Percentiles rank a stretch among this genome's conserved stretches.
Conservation (phyloP, 1,140 invertebrate species). For the Centruroides sculpturatus region DNA sequence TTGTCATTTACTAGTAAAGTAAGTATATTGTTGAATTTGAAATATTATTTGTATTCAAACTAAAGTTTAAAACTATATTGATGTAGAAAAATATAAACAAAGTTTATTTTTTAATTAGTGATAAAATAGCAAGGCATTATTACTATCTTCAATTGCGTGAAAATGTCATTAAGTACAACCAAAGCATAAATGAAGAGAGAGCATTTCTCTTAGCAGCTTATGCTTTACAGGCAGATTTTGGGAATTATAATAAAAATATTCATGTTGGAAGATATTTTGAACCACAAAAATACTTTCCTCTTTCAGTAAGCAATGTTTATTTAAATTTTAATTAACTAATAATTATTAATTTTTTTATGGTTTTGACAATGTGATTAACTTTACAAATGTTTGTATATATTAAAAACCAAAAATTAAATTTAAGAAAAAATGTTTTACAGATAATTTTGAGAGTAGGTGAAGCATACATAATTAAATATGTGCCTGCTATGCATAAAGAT, state of each 20-base stretch:
- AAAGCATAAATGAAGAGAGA: conserved; percentile 42
- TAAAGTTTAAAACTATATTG: background rate
- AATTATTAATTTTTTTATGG: background rate
- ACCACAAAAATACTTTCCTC: conserved; percentile 57
- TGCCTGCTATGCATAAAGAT: conserved; percentile 48
- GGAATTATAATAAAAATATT: conserved; percentile 41
- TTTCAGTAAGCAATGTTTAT: conserved; percentile 34
- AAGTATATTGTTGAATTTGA: conserved; percentile 20
- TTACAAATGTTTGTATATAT: background rate
- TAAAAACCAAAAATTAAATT: no score
- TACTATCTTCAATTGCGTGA: conserved; percentile 87
- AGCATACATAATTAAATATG: conserved; percentile 40
- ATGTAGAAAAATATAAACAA: background rate
- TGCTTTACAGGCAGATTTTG: conserved; percentile 79
- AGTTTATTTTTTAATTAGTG: conserved; percentile 36
- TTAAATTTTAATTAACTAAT: background rate
- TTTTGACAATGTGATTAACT: no score
- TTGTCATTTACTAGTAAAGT: conserved; percentile 47
- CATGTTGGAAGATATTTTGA: conserved; percentile 40
- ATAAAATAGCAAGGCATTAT: conserved; percentile 74
- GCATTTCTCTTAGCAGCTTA: conserved; percentile 66
- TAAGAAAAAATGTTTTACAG: conserved; percentile 19
- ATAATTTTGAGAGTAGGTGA: conserved; percentile 41
- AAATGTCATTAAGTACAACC: conserved; percentile 49
- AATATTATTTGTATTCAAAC: no score